Base-by-base conservation (phyloP, 2,113 vertebrate species). In the Eupsittula cactorum region DNA sequence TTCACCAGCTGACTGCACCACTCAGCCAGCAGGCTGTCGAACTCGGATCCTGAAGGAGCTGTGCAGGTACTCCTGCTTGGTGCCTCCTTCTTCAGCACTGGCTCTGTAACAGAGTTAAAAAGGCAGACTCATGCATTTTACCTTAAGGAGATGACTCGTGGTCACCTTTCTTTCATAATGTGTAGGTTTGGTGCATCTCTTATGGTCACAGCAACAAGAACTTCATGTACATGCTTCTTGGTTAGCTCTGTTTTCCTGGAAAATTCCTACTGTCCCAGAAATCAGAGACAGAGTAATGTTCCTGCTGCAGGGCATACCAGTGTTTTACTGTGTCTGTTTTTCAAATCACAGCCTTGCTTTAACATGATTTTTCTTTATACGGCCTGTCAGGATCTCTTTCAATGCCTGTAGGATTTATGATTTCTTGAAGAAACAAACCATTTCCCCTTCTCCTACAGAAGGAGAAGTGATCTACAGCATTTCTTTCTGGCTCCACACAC, bases 211-310 rank as follows among this genome's bases (percentile, higher is more conserved):
- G 55, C 60, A 93, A 23, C 31, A 71, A 88, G 37, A 82, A 74
- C 76, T 88, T 70, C 88, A 86, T 78, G 55, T 82, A 49, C 41
- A 5, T 0, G 1, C 52, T 75, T 89, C 64, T 83, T 13, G 5
- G 64, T 86, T 73, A 78, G 46, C 49, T 90, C 47, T 88, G 46
- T 46, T 64, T 95, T 93, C 83, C 77, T 73, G 69, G 84, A 94
- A 97, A 83, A 46, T n/a, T 78, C 47, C 16, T 19, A 1, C 73
- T 39, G 18, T 37, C 35, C 50, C 11, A 44, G 60, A 37, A 75
- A 28, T 59, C 7, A 7, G 57, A 47, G 46, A 29, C 1, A 31
- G 60, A 90, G 31, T 76, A 46, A 67, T 14, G 41, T 44, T 82
- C 21, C 21, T 63, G 63, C 73, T 86, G n/a, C 68, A 78, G 20